phyloP scores from a whole-genome alignment of 2,797 vertebrate species.

The Acrossocheilus wenchowensis region DNA sequence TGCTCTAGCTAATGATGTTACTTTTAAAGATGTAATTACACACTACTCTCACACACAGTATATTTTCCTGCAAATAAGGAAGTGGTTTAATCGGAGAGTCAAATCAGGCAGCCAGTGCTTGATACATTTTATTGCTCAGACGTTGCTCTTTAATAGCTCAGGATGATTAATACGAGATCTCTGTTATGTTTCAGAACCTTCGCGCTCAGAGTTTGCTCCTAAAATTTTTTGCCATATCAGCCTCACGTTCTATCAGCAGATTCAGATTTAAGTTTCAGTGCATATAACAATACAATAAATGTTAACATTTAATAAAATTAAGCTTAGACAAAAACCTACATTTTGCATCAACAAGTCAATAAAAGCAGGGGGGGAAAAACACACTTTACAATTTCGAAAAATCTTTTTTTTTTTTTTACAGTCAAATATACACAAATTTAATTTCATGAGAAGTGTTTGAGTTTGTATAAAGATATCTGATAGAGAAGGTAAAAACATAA shows the following conservation, averaged over 20 bases:
- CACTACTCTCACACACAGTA: slow-evolving; percentile 43
- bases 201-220: neutral
- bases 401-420: neutral
- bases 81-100: neutral
- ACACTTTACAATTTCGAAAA: no score
- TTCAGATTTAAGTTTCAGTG: neutral
- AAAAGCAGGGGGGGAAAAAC: neutral
- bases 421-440: neutral
- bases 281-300: neutral
- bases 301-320: neutral
- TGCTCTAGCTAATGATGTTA: slow-evolving; percentile 59
- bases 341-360: neutral
- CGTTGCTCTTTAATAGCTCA: neutral
- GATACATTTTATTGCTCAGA: neutral
- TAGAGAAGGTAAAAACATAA: neutral
- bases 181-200: neutral
- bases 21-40: slow-evolving; percentile 64
- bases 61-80: slow-evolving; percentile 50
- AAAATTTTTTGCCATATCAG: neutral
- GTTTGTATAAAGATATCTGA: neutral
- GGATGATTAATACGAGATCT: neutral
- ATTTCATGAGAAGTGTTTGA: neutral
- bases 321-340: neutral
- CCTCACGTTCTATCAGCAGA: neutral
- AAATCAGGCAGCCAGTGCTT: neutral